Evolutionary conservation across 2,113 vertebrate species (phyloP), one percentile per base, ranked within the genome.

Genomic region (Stictonetta naevosa): DNA sequence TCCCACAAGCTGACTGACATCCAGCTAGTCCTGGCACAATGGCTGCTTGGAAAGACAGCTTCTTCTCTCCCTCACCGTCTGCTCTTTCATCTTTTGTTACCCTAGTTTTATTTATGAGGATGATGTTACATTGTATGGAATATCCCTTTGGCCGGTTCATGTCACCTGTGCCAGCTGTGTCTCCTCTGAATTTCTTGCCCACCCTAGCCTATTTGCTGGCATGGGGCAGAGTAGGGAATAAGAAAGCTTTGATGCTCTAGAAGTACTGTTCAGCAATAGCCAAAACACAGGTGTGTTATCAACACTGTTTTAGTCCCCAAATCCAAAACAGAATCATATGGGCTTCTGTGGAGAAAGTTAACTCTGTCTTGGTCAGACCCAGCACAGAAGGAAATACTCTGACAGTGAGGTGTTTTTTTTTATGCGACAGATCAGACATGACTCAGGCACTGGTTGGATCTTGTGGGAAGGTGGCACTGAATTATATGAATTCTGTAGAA

Each of bases 1-100:
- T 93, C 2, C 2, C 40, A n/a, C 4, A 33, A 81, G 60, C n/a
- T 50, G 33, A 66, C 44, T 0, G 0, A 34, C 29, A 22, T n/a
- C 36, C 50, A 7, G 4, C 63, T 83, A 20, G 34, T 77, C 46
- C 26, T n/a, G 3, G 7, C 42, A 60, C 44, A 29, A 9, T 4
- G 5, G 36, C 36, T 6, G 4, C 29, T 33, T 77, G 76, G 53
- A 22, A 83, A 86, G 72, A 69, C 38, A 60, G 4, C 23, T 36
- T 62, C 34, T 23, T 62, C 25, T 14, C 59, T 62, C 23, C 59
- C 34, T 34, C 34, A 36, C 6, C 6, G 10, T 2, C 17, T 80
- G 21, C 11, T 0, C 55, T 69, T 92, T 52, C 21, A 63, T 89
- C 1, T 80, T 73, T 53, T 80, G 20, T n/a, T 92, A 2, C 13